Evolutionary conservation across 2,797 vertebrate species (phyloP).

Genomic region (Sciurus carolinensis): DNA sequence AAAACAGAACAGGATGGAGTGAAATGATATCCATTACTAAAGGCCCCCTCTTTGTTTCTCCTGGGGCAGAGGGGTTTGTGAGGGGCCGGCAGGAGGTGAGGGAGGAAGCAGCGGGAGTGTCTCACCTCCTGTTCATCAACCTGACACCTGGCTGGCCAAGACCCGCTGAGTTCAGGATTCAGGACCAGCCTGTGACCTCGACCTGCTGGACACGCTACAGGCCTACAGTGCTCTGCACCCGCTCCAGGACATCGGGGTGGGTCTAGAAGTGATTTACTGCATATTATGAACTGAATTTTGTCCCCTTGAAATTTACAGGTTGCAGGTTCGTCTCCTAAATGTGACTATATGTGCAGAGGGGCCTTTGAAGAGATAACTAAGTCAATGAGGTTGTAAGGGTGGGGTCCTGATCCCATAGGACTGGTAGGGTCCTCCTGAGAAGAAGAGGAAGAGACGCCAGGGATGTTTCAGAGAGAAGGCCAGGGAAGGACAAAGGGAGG

Average conservation of each 20-base stretch:
- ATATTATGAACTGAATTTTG: too few species aligned
- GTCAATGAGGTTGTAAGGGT: not conserved
- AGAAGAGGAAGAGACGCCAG: not conserved
- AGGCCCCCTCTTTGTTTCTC: not conserved
- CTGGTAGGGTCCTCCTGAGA: too few species aligned
- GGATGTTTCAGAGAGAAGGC: not conserved
- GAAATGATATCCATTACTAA: not conserved
- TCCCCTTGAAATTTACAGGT: rapidly evolving
- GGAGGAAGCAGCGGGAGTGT: too few species aligned
- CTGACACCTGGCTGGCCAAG: not conserved
- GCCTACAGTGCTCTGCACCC: not conserved
- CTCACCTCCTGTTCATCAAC: not conserved
- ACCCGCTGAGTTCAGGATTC: not conserved
- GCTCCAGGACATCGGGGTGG: not conserved
- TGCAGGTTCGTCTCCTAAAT: not conserved
- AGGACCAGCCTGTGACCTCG: too few species aligned
- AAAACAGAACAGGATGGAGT: not conserved
- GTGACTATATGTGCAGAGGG: not conserved
- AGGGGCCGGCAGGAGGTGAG: not conserved
- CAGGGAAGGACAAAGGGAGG: not conserved
- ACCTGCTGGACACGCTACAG: not conserved
- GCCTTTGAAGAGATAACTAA: too few species aligned
- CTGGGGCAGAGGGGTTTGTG: not conserved
- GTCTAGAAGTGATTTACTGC: not conserved
- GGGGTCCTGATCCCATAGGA: not conserved